These are phyloP conservation scores for Microcebus murinus DNA, from an alignment of 2,113 vertebrate species.

Conservation along the genomic window DNA sequence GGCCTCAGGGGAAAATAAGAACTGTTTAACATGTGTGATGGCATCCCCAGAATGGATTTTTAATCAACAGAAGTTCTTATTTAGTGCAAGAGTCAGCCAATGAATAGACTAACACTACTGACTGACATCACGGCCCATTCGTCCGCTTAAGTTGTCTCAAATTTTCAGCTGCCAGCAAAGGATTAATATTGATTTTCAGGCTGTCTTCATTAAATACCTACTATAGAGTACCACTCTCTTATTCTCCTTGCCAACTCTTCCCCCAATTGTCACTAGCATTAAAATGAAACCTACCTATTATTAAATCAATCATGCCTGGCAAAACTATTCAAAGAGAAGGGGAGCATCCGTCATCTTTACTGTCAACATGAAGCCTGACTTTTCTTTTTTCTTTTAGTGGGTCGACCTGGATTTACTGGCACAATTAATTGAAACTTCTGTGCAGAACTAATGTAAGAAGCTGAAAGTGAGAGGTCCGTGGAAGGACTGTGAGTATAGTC, in stretches of 20 bases:
- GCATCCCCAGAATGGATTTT: conserved; percentile 80
- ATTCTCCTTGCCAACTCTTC: conserved; percentile 75
- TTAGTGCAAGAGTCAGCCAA: conserved; percentile 80
- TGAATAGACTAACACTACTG: conserved; percentile 79
- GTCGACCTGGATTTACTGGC: conserved; percentile 63
- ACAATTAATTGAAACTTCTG: conserved; percentile 71
- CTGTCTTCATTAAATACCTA: conserved; percentile 86
- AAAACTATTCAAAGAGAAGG: conserved; percentile 72
- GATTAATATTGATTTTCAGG: conserved; percentile 87
- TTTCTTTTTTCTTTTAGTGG: conserved; percentile 62
- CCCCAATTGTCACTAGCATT: conserved; percentile 81
- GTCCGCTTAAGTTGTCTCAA: conserved; percentile 83
- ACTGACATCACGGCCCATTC: conserved; percentile 81
- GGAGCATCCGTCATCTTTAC: conserved; percentile 73
- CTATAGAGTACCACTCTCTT: conserved; percentile 81
- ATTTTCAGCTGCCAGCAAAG: conserved; percentile 82
- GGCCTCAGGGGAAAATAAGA: conserved; percentile 55
- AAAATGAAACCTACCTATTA: conserved; percentile 85
- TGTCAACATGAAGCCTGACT: conserved; percentile 54
- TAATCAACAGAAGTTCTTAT: conserved; percentile 84
- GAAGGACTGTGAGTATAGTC: not conserved
- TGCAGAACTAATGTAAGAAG: conserved; percentile 47
- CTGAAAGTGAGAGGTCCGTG: not conserved
- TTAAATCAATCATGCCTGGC: conserved; percentile 81
- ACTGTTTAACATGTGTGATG: conserved; percentile 76